Conservation (phyloP, 2,888 invertebrate genomes). For the Tanytarsus gracilentus region DNA sequence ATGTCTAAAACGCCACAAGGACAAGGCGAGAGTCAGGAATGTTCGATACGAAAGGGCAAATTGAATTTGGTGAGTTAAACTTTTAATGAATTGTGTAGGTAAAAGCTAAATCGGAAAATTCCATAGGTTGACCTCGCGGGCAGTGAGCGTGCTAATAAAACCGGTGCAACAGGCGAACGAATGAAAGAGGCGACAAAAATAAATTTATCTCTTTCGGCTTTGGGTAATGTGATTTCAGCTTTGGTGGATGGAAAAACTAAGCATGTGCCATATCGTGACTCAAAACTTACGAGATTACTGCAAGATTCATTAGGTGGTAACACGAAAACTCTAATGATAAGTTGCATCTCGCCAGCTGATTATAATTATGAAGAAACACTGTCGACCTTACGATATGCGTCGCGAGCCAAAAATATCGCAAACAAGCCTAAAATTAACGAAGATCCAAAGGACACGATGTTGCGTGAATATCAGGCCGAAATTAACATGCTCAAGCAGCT, state of each 20-base stretch:
- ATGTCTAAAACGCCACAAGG: slow-evolving; percentile 45
- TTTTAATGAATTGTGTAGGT: neutral
- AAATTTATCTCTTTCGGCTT: slow-evolving; percentile 74
- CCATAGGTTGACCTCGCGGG: slow-evolving; percentile 64
- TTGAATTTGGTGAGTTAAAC: slow-evolving; percentile 58
- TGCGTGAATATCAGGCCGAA: slow-evolving; percentile 67
- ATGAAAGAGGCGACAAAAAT: slow-evolving; percentile 85
- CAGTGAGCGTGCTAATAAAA: slow-evolving; percentile 74
- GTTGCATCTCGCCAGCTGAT: slow-evolving; percentile 73
- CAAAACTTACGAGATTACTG: slow-evolving; percentile 69
- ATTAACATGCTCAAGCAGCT: slow-evolving; percentile 5
- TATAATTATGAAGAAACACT: slow-evolving; percentile 76
- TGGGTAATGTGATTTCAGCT: slow-evolving; percentile 81
- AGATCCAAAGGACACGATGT: slow-evolving; percentile 81
- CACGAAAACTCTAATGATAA: slow-evolving; percentile 81
- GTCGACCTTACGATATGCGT: slow-evolving; percentile 73
- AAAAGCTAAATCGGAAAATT: too few relatives aligned
- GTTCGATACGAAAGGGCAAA: slow-evolving; percentile 58
- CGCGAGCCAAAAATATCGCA: slow-evolving; percentile 76
- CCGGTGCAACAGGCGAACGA: slow-evolving; percentile 75
- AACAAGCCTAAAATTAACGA: slow-evolving; percentile 80
- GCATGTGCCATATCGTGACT: slow-evolving; percentile 74
- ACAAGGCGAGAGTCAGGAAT: slow-evolving; percentile 35
- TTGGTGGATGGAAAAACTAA: slow-evolving; percentile 64
- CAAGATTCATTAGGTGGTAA: slow-evolving; percentile 80